Base-by-base conservation (phyloP, 2,797 vertebrate species). In the Luscinia megarhynchos region DNA sequence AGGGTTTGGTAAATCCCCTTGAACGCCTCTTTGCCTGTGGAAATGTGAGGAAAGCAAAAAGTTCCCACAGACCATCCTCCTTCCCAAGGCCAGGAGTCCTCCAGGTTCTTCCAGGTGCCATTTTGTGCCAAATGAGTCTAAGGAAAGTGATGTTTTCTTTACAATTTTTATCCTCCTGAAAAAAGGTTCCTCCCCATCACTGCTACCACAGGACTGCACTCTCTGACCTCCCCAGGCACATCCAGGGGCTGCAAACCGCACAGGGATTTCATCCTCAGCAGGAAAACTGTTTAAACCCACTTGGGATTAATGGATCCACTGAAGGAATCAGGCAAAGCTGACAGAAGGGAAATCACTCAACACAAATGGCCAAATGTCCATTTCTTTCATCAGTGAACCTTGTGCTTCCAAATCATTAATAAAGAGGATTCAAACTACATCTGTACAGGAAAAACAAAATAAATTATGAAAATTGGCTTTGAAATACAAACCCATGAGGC, bases 191-290 rank as follows among this genome's bases (percentile, higher is more conserved):
- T 79, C 23, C 34, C 14, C 53, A 51, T 18, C 26, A 11, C 12
- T 62, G 30, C 46, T 46, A 2, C 24, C 38, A 23, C 46, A 2
- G 2, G 0, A 6, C 10, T 26, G 41, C 15, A 6, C 24, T 27
- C 27, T 38, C 23, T 11, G 41, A 41, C 15, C 34, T 51, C 61
- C 51, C 36, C 22, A 46, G 68, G 19, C 40, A 62, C 48, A 29
- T 5, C 40, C 54, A 55, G 41, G 4, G 68, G 32, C 55, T 43
- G 24, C 48, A 58, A 27, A 34, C 17, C 70, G 40, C 36, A 15
- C 23, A 1, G 23, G 23, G 12, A 30, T 83, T 53, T 45, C 29
- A n/a, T 30, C 40, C 26, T 62, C 18, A 50, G 11, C 53, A n/a
- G 27, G 34, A n/a, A 16, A 34, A 75, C 15, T 1, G 26, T 27